Evolutionary conservation across 2,888 invertebrate species (phyloP).

Genomic region (Cotesia congregata): DNA sequence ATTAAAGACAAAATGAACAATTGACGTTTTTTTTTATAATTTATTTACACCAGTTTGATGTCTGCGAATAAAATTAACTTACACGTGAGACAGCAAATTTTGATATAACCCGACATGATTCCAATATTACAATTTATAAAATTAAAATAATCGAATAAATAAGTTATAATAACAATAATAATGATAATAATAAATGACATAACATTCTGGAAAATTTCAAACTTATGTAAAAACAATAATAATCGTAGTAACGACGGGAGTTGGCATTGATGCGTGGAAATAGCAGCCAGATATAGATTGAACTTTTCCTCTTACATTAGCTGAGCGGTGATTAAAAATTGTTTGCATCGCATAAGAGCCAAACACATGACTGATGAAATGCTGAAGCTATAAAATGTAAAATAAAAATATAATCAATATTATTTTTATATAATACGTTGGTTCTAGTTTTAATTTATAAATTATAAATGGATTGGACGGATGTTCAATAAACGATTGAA

Average conservation of each 20-base stretch:
- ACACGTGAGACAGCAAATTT: not conserved
- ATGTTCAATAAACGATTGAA: conserved; percentile 20
- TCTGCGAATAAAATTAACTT: not conserved
- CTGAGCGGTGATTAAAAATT: not conserved
- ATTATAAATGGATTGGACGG: not conserved
- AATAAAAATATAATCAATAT: no score
- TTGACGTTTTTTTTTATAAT: not conserved
- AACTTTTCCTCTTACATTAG: not conserved
- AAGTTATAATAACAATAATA: no score
- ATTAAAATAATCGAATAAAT: no score
- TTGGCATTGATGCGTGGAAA: not conserved
- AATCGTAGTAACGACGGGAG: not conserved
- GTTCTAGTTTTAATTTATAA: not conserved
- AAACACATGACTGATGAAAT: no score
- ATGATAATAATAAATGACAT: not conserved
- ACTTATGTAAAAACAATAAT: not conserved
- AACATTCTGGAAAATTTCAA: not conserved
- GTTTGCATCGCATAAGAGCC: not conserved
- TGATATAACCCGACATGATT: not conserved
- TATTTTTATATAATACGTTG: no score
- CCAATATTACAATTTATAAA: no score
- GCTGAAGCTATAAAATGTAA: no score
- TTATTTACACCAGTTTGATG: not conserved
- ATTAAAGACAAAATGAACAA: not conserved
- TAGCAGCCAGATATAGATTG: not conserved